These are phyloP conservation scores for Alsophila aescularia DNA, from an alignment of 2,888 invertebrate genomes.

Conservation along the genomic window DNA sequence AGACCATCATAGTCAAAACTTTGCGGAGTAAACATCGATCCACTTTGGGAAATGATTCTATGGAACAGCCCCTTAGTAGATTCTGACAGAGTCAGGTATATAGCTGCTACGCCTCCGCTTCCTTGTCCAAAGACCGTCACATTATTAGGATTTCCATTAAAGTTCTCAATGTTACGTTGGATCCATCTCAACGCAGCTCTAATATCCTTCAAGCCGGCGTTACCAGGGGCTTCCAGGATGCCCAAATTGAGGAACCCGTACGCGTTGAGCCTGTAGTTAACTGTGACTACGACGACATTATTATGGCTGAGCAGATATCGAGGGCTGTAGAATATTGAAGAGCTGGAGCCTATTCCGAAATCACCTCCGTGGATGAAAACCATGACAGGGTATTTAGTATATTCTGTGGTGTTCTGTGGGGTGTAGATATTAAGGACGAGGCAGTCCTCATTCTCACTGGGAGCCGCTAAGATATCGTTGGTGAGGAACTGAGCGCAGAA, in stretches of 20 bases:
- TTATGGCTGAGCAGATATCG: constrained; percentile 73
- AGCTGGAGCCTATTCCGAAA: constrained; percentile 74
- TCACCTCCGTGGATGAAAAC: constrained; percentile 81
- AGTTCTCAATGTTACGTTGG: constrained; percentile 64
- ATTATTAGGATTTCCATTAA: constrained; percentile 72
- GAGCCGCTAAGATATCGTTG: constrained; percentile 66
- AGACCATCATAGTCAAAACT: constrained; percentile 65
- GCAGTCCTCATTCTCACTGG: constrained; percentile 78
- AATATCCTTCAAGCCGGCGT: constrained; percentile 78
- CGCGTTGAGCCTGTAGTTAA: constrained; percentile 79
- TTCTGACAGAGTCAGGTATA: constrained; percentile 69
- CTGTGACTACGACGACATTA: constrained; percentile 74
- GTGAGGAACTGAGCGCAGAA: constrained; percentile 72
- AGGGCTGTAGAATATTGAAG: constrained; percentile 71
- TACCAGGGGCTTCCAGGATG: constrained; percentile 71
- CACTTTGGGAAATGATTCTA: constrained; percentile 72
- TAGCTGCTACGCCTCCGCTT: constrained; percentile 71
- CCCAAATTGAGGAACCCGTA: constrained; percentile 77
- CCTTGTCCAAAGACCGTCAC: constrained; percentile 78
- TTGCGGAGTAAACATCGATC: constrained; percentile 65
- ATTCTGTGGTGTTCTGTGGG: constrained; percentile 42
- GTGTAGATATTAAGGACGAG: constrained; percentile 73
- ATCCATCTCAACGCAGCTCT: constrained; percentile 77
- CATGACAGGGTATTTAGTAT: constrained; percentile 74
- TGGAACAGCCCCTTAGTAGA: constrained; percentile 73